Base-by-base conservation (phyloP, 2,797 vertebrate species). In the Thaleichthys pacificus region DNA sequence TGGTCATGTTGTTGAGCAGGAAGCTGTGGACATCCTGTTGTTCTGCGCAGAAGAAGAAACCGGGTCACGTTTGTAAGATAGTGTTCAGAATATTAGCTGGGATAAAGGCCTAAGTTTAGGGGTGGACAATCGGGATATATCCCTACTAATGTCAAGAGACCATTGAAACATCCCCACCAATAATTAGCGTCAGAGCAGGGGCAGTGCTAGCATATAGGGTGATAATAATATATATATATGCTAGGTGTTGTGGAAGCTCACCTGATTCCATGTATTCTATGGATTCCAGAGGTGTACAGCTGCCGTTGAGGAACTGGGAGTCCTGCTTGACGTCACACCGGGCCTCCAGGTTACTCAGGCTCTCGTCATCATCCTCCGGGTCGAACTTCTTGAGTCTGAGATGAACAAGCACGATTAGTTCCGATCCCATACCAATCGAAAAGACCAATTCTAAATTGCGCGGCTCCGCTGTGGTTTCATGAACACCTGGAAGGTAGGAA, bases 401-500 rank as follows among this genome's bases (percentile, higher is more conserved):
- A 80, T 22, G 65, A 68, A 84, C 0, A n/a, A 0, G 71, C 61
- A 62, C 51, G 38, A 19, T 32, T 38, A 11, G 8, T 64, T 32
- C 42, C 19, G 4, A 42, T 21, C 6, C 32, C 5, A 2, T 8
- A 30, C 11, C 61, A 35, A 63, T n/a, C 32, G 6, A n/a, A 63
- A 17, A 63, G 6, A 32, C 8, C 19, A 11, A 51, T 35, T 47
- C 51, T n/a, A 7, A 17, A 56, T 5, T 17, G 5, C 11, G 19
- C 4, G 3, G 4, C 11, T 56, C 19, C 51, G 4, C 51, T 63
- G 58, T 14, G 17, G 9, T 70, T 68, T 9, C 21, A 0, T 4
- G 17, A 35, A n/a, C 88, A 99, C 98, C 98, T 96, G 68, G 97
- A 95, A 0, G 98, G 98, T n/a, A 99, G 89, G 77, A 96, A 97